phyloP scores from a whole-genome alignment of 2,113 vertebrate species.

The Eretmochelys imbricata region DNA sequence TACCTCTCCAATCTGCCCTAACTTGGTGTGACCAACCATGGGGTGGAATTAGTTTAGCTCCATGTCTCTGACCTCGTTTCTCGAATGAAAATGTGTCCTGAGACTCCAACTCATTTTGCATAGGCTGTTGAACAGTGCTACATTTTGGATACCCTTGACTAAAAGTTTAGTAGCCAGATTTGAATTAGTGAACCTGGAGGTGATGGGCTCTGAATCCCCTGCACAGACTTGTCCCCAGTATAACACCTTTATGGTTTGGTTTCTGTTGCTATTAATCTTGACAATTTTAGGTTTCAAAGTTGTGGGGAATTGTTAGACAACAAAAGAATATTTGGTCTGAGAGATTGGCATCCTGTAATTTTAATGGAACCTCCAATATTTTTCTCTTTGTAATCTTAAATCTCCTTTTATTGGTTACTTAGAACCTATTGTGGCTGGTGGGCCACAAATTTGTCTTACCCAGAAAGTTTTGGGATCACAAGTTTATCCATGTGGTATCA shows the following conservation, averaged over 20 bases:
- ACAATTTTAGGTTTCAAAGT: constrained; percentile 40
- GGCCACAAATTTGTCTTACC: neutral
- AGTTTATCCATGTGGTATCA: neutral
- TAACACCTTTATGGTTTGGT: neutral
- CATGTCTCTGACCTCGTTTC: neutral
- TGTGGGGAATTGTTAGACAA: neutral
- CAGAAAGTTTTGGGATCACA: neutral
- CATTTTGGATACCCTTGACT: neutral
- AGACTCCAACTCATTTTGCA: neutral
- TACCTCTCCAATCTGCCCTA: neutral
- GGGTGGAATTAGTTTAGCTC: neutral
- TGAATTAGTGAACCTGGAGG: neutral
- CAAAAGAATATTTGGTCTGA: neutral
- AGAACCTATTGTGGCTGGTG: neutral
- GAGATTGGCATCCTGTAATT: neutral
- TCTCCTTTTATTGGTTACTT: neutral
- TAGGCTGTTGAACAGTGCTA: neutral
- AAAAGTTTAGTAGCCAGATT: constrained; percentile 19
- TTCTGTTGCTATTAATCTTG: constrained; percentile 31
- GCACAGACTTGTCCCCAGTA: neutral
- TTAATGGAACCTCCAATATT: neutral
- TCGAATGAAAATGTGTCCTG: neutral
- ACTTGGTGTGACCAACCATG: constrained; percentile 8
- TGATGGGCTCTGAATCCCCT: constrained; percentile 15
- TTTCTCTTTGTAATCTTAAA: neutral